Evolutionary conservation across 2,888 invertebrate species (phyloP).

Genomic region (Ellobium chinense): DNA sequence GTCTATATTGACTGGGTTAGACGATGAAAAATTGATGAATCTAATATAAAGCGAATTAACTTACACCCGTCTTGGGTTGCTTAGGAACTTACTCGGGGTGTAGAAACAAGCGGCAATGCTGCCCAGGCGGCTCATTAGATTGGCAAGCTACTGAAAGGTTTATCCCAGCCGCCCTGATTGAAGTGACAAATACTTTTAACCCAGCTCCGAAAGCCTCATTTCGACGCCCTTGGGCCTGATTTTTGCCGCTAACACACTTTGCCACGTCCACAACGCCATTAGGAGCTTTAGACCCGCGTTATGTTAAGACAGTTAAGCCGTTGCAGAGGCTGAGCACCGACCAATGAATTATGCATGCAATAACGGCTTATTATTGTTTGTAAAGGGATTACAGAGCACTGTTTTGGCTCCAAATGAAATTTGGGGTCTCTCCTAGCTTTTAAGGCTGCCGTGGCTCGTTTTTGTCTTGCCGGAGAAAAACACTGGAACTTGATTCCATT

Average conservation of each 20-base stretch:
- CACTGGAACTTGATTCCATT: conserved; percentile 32
- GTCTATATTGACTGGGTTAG: conserved; percentile 31
- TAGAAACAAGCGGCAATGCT: not conserved
- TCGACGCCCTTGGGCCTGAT: conserved; percentile 41
- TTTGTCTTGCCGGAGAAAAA: conserved; percentile 19
- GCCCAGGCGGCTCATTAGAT: conserved; percentile 1
- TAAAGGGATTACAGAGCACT: conserved; percentile 44
- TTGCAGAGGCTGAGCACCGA: conserved; percentile 22
- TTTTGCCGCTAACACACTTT: conserved; percentile 53
- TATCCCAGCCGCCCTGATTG: conserved; percentile 44
- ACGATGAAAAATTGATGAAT: conserved; percentile 59
- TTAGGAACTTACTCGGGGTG: conserved; percentile 27
- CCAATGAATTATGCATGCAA: conserved; percentile 54
- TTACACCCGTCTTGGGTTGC: conserved; percentile 36
- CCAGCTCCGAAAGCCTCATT: conserved; percentile 42
- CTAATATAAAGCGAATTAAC: conserved; percentile 58
- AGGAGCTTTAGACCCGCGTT: conserved; percentile 41
- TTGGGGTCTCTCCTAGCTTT: conserved; percentile 41
- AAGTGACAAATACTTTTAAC: conserved; percentile 55
- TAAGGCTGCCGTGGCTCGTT: conserved; percentile 33
- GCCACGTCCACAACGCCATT: conserved; percentile 50
- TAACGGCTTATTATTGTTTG: conserved; percentile 50
- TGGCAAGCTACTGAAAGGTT: conserved; percentile 32
- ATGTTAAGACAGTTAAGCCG: conserved; percentile 43
- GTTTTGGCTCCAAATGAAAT: conserved; percentile 46